Base-by-base conservation (phyloP, 1,140 invertebrate genomes). In the Parasteatoda tepidariorum region DNA sequence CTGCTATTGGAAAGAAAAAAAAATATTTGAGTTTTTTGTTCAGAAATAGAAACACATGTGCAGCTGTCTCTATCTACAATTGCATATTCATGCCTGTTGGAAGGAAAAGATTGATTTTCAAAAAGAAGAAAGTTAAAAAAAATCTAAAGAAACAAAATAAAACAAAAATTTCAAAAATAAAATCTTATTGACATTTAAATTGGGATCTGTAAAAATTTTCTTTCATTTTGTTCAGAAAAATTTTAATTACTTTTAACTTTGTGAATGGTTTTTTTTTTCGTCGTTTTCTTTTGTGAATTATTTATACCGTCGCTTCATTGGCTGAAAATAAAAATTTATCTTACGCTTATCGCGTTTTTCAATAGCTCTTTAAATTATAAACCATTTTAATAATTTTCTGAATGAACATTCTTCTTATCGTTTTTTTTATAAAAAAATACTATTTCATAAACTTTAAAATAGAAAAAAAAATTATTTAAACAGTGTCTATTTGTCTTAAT, bases 181-280 rank as follows among this genome's bases (percentile, higher is more conserved):
- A 76, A 67, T 68, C 66, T 48, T 79, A 79, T 68, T 67, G 76
- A 79, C 48, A 79, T 79, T 79, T 79, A 67, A 79, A 79, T 79
- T 68, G 64, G 48, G 76, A 68, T 54, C 24, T 57, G 59, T 76
- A 30, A 26, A 38, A 54, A 57, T 68, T 79, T 68, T 68, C 11
- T 61, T 68, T 38, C 24, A 7, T 33, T 48, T 68, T 79, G 64
- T 79, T 66, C 59, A 68, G 64, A 15, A 24, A 55, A 79, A 67
- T 79, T 67, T 79, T 67, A 79, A 79, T 79, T 67, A 67, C 75
- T 79, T 79, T 68, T 66, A 62, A 76, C 74, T 64, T 66, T 64
- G 38, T 24, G 59, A 28, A 26, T 34, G 26, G 26, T 31, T 61
- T 74, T 57, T 74, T 76, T 76, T 48, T n/a, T n/a, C n/a, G n/a